These are phyloP conservation scores for Camponotus floridanus DNA, from an alignment of 1,140 invertebrate genomes.

Conservation along the genomic window DNA sequence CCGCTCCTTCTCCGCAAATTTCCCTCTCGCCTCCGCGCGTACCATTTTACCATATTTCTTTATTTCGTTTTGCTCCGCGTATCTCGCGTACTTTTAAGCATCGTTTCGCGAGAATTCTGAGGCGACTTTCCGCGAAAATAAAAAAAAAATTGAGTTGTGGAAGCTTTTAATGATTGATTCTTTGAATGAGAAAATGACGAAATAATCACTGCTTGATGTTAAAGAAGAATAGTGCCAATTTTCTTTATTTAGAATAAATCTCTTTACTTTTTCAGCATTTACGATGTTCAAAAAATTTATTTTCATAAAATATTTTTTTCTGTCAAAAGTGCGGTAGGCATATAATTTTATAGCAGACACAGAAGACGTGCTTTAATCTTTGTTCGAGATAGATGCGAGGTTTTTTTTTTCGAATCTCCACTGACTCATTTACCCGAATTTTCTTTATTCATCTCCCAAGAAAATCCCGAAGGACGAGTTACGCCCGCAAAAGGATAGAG, in stretches of 20 bases:
- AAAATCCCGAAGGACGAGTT: conserved; percentile 56
- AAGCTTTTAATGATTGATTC: background rate
- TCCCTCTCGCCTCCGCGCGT: conserved; percentile 41
- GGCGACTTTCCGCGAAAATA: background rate
- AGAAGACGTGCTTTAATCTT: background rate
- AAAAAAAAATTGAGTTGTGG: background rate
- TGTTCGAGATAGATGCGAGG: background rate
- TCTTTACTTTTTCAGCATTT: background rate
- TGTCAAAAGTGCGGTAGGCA: background rate
- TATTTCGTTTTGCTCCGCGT: conserved; percentile 22
- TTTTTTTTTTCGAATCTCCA: conserved; percentile 27
- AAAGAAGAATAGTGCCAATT: background rate
- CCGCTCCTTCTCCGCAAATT: conserved; percentile 55
- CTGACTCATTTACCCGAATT: background rate
- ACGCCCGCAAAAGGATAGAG: conserved; percentile 45
- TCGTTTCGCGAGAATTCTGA: conserved; percentile 24
- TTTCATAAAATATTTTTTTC: background rate
- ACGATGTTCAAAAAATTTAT: background rate
- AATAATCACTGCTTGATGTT: background rate
- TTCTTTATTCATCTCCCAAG: conserved; percentile 57
- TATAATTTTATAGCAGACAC: background rate
- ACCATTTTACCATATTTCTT: conserved; percentile 46
- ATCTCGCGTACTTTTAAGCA: background rate
- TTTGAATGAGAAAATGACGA: background rate
- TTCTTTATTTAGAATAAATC: background rate